Evolutionary conservation across 1,140 invertebrate genomes (phyloP), one percentile per base, ranked within the genome.

Genomic region (Penaeus japonicus): DNA sequence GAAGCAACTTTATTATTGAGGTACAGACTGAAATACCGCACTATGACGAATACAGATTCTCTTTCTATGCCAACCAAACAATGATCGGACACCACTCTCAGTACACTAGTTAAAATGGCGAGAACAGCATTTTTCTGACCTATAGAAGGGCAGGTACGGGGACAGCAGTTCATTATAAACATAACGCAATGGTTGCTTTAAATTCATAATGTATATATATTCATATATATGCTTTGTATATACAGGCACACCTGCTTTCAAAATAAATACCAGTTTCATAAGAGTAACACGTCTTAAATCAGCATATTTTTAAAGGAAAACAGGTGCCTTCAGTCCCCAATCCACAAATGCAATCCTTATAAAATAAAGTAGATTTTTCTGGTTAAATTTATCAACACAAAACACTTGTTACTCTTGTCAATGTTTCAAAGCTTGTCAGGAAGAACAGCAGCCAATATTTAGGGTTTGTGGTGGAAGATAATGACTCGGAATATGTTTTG

Each of bases 1-100:
- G 79, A 88, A 88, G 80, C 80, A 88, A 54, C 39, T 77, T 35
- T 70, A 78, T 57, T 73, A 75, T 54, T 84, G 87, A 83, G 80
- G 81, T 83, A 83, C 47, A 83, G 47, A 83, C 80, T 78, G 22
- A 54, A 75, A 54, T 78, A 65, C 54, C 47, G 54, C 27, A 75
- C 55, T 53, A 32, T 70, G 17, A 79, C 27, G 70, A n/a, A 57
- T 62, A 55, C 55, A 59, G 54, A 78, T 47, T n/a, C 80, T 59
- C 32, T 57, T 85, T 77, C 47, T 57, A 53, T 35, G 32, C 47
- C 82, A 84, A 39, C 47, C 47, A 47, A 10, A 47, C 47, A 47
- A 47, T 47, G 47, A 47, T 47, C 47, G 47, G 47, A 47, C 47
- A 47, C 47, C 47, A 47, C 47, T 47, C 47, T 47, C 47, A 47